Percentiles rank a stretch among this genome's conserved stretches.
These are phyloP conservation scores for Garrulus glandarius DNA, from an alignment of 2,797 vertebrate genomes.

Conservation along the genomic window DNA sequence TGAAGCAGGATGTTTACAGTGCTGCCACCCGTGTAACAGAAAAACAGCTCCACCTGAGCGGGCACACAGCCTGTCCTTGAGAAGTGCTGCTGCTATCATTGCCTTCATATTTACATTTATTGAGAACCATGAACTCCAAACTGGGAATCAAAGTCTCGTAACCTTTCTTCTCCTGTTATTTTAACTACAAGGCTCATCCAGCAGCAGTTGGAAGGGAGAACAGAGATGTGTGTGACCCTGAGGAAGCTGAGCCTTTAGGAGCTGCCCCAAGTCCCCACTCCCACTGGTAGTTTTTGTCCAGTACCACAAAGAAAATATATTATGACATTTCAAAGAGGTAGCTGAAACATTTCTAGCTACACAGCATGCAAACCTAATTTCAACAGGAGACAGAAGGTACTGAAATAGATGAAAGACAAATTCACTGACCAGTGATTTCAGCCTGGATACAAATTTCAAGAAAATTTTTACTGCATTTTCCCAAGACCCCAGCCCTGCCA, in stretches of 20 bases:
- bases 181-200: not conserved
- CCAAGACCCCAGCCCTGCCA: not conserved
- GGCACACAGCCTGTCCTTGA: not conserved
- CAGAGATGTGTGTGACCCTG: not conserved
- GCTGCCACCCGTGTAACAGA: not conserved
- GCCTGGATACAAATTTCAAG: not conserved
- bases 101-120: not conserved
- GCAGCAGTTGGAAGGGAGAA: not conserved
- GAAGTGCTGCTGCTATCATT: not conserved
- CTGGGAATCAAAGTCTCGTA: not conserved
- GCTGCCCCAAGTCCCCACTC: not conserved
- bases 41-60: not conserved
- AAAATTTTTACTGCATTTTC: not conserved
- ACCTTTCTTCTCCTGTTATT: not conserved
- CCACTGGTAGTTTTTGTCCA: not conserved
- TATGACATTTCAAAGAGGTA: not conserved
- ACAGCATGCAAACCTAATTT: not conserved
- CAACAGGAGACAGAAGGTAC: not conserved
- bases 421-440: not conserved
- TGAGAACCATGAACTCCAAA: not conserved
- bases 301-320: not conserved
- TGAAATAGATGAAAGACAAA: not conserved
- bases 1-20: not conserved
- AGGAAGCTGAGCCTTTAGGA: not conserved
- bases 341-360: not conserved